These are phyloP conservation scores for Cololabis saira DNA, from an alignment of 2,113 vertebrate genomes.

Conservation along the genomic window DNA sequence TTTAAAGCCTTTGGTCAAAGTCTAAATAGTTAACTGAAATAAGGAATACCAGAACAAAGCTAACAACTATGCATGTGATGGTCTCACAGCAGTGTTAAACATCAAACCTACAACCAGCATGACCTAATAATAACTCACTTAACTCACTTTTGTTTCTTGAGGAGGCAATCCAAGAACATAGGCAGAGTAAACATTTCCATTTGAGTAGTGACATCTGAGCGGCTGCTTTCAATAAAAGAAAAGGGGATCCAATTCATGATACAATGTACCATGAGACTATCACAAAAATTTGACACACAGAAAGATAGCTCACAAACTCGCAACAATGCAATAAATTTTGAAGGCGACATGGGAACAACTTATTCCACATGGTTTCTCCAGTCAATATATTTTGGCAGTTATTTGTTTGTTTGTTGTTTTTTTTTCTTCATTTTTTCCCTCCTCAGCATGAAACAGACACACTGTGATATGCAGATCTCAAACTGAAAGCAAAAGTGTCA, in stretches of 20 bases:
- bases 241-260: constrained; percentile 35
- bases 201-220: constrained; percentile 46
- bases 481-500: constrained; percentile 41
- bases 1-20: constrained; percentile 37
- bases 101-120: constrained; percentile 35
- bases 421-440: constrained; percentile 17
- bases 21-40: constrained; percentile 45
- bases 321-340: constrained; percentile 56
- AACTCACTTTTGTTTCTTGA: constrained; percentile 29
- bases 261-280: constrained; percentile 46
- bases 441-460: constrained; percentile 49
- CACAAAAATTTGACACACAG: constrained; percentile 65
- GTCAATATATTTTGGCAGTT: constrained; percentile 62
- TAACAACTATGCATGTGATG: constrained; percentile 40
- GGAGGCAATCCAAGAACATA: constrained; percentile 28
- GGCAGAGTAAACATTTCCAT: constrained; percentile 51
- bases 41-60: constrained; percentile 32
- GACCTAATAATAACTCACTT: no score
- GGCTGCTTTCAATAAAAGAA: constrained; percentile 52
- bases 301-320: constrained; percentile 54
- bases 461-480: constrained; percentile 52
- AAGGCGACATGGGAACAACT: constrained; percentile 68
- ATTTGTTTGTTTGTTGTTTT: constrained; percentile 58
- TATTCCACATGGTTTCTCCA: constrained; percentile 27
- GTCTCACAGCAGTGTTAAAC: constrained; percentile 34